Evolutionary conservation across 2,888 invertebrate genomes (phyloP), one percentile per base, ranked within the genome.

Genomic region (Chalcis sispes): DNA sequence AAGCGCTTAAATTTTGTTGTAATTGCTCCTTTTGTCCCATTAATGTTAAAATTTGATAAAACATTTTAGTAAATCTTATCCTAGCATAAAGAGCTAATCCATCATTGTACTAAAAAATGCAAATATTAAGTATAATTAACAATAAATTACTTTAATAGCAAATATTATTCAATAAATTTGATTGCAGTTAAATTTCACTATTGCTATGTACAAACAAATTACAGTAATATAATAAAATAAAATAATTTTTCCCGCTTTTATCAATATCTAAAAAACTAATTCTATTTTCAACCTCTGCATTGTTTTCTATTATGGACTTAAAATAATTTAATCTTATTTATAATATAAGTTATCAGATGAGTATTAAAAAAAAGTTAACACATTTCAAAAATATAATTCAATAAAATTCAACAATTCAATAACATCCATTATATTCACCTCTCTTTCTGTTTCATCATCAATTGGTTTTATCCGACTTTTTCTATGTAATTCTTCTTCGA

Each of bases 401-500:
- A n/a, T n/a, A n/a, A n/a, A n/a, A n/a, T n/a, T n/a, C n/a, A n/a
- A n/a, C n/a, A n/a, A n/a, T n/a, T n/a, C n/a, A n/a, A n/a, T n/a
- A n/a, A n/a, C n/a, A n/a, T n/a, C n/a, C n/a, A n/a, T 54, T 27
- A 69, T 56, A 66, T 46, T 54, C 81, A 90, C 90, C 86, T 90
- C 89, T 81, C 84, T 82, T 77, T 90, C 89, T 25, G 87, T 88
- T 59, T 88, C 87, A 50, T 86, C 84, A 76, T 90, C 88, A 15
- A 85, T 86, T 5, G 92, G 91, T 82, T 91, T 91, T 79, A 90
- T 91, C 80, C 92, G 90, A 74, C 92, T 92, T 81, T 92, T 93
- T 81, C 94, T 93, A 83, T 94, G 93, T 18, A 96, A 89, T 80
- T 98, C 97, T 83, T 98, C 98, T 86, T 98, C 98, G 29, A 96